These are phyloP conservation scores for Natator depressus DNA, from an alignment of 2,113 vertebrate species.

Conservation along the genomic window DNA sequence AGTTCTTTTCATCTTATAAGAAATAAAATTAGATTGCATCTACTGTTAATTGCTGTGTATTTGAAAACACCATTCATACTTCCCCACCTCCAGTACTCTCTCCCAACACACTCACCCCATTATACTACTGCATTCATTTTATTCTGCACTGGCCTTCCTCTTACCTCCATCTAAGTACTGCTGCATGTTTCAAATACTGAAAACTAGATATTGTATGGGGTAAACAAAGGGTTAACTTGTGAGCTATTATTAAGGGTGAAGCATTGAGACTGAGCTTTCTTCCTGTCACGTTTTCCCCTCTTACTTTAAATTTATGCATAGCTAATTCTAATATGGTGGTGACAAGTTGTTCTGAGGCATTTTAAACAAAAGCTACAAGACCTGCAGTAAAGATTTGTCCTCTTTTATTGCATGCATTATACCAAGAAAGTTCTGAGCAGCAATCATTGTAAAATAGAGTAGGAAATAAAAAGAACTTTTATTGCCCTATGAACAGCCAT, in stretches of 20 bases:
- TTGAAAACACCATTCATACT: neutral
- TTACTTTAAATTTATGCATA: neutral
- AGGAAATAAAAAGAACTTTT: slow-evolving; percentile 4
- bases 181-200: neutral
- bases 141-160: neutral
- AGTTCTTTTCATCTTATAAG: neutral
- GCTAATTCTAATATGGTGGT: fast-evolving
- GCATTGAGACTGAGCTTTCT: neutral
- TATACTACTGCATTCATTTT: neutral
- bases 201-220: neutral
- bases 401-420: neutral
- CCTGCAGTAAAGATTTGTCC: neutral
- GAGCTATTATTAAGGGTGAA: neutral
- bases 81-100: neutral
- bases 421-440: neutral
- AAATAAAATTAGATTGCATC: neutral
- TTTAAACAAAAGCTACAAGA: neutral
- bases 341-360: neutral
- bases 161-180: neutral
- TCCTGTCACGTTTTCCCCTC: neutral
- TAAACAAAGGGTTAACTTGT: neutral
- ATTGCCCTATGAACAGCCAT: neutral
- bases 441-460: neutral
- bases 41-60: neutral
- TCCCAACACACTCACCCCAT: fast-evolving